Percentiles rank a stretch among this genome's conserved stretches.
These are phyloP conservation scores for Scomber japonicus DNA, from an alignment of 2,113 vertebrate genomes.

Conservation along the genomic window DNA sequence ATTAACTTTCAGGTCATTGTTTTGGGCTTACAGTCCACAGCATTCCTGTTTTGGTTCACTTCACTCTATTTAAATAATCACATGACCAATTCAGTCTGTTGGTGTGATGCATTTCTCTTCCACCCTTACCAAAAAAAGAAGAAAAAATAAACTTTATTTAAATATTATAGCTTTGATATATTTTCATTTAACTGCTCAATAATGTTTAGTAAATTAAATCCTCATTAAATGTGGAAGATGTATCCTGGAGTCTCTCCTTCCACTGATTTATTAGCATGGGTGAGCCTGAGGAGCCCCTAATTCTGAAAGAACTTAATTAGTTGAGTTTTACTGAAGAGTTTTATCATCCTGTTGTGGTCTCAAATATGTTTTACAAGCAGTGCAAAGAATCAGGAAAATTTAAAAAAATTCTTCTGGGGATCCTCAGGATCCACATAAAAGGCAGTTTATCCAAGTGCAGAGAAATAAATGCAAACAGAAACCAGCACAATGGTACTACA, in stretches of 20 bases:
- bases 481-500: neutral
- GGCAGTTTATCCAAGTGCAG: neutral
- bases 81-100: neutral
- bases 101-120: neutral
- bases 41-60: no score
- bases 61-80: no score
- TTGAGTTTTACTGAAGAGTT: constrained; percentile 17
- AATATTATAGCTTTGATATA: no score
- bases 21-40: no score
- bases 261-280: constrained; percentile 29
- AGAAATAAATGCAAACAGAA: no score
- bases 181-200: neutral
- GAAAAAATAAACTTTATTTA: no score
- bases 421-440: neutral
- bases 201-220: constrained; percentile 28
- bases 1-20: no score
- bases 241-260: constrained; percentile 27
- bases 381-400: neutral
- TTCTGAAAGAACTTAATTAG: constrained; percentile 46
- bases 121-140: no score
- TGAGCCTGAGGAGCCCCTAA: constrained; percentile 19
- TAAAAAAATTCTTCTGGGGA: neutral
- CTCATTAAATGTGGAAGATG: constrained; percentile 4
- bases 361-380: constrained; percentile 25
- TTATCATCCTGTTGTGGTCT: constrained; percentile 7